Conservation (phyloP, 2,113 vertebrate genomes). For the Orthonyx spaldingii region DNA sequence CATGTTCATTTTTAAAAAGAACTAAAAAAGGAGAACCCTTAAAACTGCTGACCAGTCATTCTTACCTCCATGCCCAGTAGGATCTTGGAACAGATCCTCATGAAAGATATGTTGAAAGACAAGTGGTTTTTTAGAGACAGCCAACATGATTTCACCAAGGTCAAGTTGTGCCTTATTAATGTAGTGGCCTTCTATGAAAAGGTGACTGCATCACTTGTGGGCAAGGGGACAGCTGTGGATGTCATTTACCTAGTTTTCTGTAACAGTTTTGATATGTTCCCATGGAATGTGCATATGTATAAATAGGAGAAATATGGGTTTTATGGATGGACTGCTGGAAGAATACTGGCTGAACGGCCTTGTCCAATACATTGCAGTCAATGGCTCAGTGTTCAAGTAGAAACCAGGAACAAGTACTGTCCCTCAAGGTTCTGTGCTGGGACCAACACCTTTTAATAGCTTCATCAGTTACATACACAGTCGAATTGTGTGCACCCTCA, state of each 20-base stretch:
- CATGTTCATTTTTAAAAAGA: not conserved
- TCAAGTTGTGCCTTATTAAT: not conserved
- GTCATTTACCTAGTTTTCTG: not conserved
- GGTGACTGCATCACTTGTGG: no score
- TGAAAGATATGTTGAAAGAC: not conserved
- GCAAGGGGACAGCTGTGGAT: not conserved
- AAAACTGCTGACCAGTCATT: not conserved
- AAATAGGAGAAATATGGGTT: not conserved
- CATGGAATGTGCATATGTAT: not conserved
- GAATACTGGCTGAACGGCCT: no score
- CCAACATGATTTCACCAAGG: not conserved
- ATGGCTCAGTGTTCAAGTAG: not conserved
- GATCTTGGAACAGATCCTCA: not conserved
- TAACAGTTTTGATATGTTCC: not conserved
- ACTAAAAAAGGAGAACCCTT: not conserved
- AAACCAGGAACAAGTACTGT: not conserved
- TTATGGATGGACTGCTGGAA: not conserved
- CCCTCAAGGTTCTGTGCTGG: not conserved
- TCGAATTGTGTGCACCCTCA: fast-evolving
- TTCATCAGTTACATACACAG: not conserved
- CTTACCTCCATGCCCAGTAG: not conserved
- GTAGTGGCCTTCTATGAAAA: fast-evolving
- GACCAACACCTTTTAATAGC: not conserved
- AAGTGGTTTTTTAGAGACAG: not conserved
- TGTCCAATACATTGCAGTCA: not conserved